Percentiles rank a stretch among this genome's conserved stretches.
phyloP scores from a whole-genome alignment of 2,888 invertebrate genomes.

The Heliothis peltigera region DNA sequence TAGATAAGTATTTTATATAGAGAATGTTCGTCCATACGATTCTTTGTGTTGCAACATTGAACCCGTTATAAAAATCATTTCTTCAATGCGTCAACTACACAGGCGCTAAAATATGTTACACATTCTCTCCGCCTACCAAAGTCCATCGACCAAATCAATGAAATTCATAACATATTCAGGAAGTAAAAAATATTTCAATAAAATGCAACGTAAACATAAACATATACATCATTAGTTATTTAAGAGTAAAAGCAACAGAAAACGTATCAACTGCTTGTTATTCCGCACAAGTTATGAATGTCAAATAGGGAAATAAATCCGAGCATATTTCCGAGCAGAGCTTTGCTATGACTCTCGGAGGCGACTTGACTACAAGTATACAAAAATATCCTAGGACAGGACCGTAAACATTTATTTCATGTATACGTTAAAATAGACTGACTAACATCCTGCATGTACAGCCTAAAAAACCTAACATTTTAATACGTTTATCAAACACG shows the following conservation, averaged over 20 bases:
- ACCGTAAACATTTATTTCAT: conserved; percentile 21
- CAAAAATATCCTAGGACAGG: conserved; percentile 32
- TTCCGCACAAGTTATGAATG: conserved; percentile 53
- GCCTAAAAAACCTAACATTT: too few species aligned
- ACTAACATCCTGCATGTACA: background rate
- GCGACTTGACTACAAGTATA: conserved; percentile 38
- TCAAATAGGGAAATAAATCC: conserved; percentile 50
- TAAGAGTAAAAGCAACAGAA: conserved; percentile 15
- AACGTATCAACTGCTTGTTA: conserved; percentile 50
- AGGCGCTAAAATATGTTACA: too few species aligned
- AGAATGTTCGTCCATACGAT: too few species aligned
- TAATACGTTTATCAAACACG: background rate
- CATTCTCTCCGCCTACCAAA: too few species aligned
- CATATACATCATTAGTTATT: conserved; percentile 20
- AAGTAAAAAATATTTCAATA: background rate
- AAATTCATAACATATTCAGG: too few species aligned
- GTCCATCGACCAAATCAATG: too few species aligned
- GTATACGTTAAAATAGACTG: background rate
- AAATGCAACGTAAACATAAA: conserved; percentile 1
- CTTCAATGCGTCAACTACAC: too few species aligned
- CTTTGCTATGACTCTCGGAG: conserved; percentile 39
- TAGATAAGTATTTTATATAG: too few species aligned
- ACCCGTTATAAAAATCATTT: too few species aligned
- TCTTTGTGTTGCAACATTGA: too few species aligned
- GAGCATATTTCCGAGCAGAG: conserved; percentile 34